These are phyloP conservation scores for Mimumesa dahlbomi DNA, from an alignment of 2,888 invertebrate species.

Conservation along the genomic window DNA sequence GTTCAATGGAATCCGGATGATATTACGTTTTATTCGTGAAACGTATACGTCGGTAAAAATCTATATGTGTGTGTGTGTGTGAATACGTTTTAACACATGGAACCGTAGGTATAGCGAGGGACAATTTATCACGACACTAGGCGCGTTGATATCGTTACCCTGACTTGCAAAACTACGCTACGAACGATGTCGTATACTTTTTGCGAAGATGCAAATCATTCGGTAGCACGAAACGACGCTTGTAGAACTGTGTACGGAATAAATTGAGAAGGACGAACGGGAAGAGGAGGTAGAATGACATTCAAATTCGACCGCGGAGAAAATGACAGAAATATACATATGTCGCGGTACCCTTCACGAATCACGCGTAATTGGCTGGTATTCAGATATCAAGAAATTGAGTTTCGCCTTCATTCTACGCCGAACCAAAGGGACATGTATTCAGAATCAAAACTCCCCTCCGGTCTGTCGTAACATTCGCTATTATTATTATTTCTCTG, in stretches of 20 bases:
- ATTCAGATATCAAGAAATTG: constrained; percentile 76
- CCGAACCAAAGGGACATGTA: constrained; percentile 46
- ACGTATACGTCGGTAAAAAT: neutral
- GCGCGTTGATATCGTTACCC: constrained; percentile 36
- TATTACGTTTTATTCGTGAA: too few relatives aligned
- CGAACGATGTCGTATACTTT: constrained; percentile 45
- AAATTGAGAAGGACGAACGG: constrained; percentile 73
- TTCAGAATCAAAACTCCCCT: constrained; percentile 34
- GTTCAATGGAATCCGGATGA: too few relatives aligned
- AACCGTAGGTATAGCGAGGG: constrained; percentile 31
- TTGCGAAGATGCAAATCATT: constrained; percentile 76
- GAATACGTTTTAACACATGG: too few relatives aligned
- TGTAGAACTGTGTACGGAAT: too few relatives aligned
- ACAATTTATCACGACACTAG: constrained; percentile 62
- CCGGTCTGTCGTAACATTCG: constrained; percentile 9
- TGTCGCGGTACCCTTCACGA: constrained; percentile 62
- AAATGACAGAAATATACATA: constrained; percentile 77
- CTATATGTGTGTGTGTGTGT: too few relatives aligned
- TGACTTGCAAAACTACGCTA: constrained; percentile 53
- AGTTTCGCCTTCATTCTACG: constrained; percentile 69
- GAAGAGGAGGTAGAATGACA: constrained; percentile 74
- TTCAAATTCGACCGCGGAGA: constrained; percentile 74
- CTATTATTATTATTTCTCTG: constrained; percentile 12
- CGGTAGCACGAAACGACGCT: constrained; percentile 38
- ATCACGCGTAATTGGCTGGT: constrained; percentile 75